phyloP scores from a whole-genome alignment of 2,888 invertebrate genomes.

The Alsophila aescularia region DNA sequence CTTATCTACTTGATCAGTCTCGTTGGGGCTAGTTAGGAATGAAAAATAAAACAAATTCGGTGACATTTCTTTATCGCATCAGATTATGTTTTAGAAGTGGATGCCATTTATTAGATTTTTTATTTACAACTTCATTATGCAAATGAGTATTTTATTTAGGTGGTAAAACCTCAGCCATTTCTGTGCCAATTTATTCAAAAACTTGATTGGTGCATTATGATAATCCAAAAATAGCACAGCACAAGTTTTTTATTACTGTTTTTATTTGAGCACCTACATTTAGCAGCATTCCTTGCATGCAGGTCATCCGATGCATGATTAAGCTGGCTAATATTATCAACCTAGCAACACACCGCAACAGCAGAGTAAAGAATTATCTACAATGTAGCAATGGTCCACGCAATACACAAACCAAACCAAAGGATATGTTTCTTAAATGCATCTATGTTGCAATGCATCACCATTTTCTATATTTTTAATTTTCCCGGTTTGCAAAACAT shows the following conservation, averaged over 20 bases:
- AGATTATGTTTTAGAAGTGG: conserved; percentile 3
- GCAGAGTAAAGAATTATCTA: conserved; percentile 12
- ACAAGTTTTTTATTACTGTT: background rate
- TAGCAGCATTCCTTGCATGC: conserved; percentile 46
- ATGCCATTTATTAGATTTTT: background rate
- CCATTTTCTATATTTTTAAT: too few species aligned
- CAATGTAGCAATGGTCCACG: background rate
- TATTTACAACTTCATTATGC: background rate
- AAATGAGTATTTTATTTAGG: conserved; percentile 1
- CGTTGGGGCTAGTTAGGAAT: background rate
- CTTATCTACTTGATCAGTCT: conserved; percentile 17
- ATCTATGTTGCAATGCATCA: too few species aligned
- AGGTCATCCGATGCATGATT: conserved; percentile 48
- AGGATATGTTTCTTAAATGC: too few species aligned
- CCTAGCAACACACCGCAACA: conserved; percentile 37
- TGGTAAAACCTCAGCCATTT: background rate
- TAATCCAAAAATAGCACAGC: background rate
- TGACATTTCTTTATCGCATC: conserved; percentile 14
- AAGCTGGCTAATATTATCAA: conserved; percentile 49
- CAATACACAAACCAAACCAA: background rate
- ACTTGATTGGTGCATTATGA: background rate
- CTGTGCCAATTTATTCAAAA: background rate
- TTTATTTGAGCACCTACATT: conserved; percentile 28
- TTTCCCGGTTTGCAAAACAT: too few species aligned
- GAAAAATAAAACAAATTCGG: background rate